Conservation (phyloP, 2,113 vertebrate genomes). For the Nymphicus hollandicus region DNA sequence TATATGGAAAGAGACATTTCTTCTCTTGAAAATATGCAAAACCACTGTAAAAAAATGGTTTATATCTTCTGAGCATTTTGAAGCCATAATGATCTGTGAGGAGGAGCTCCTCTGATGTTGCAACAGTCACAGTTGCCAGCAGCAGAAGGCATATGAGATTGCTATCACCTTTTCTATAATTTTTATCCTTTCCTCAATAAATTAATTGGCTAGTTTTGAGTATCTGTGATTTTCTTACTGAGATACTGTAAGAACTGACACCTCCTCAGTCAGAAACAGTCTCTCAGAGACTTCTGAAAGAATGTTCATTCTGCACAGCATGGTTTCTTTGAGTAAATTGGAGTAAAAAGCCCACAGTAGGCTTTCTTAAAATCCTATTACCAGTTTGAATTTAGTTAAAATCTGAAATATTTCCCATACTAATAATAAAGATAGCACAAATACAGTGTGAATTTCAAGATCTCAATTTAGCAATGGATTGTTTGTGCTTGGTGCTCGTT, state of each 20-base stretch:
- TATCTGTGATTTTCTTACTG: neutral
- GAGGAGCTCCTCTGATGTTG: neutral
- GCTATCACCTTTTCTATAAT: neutral
- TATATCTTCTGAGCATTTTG: neutral
- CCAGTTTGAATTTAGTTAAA: neutral
- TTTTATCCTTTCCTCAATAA: neutral
- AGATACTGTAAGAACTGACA: neutral
- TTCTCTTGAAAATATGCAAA: neutral
- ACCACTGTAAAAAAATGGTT: accelerated
- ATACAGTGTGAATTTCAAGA: neutral
- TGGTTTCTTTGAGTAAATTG: neutral
- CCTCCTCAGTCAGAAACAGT: neutral
- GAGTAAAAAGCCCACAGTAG: neutral
- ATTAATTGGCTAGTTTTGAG: neutral
- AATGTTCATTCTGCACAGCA: neutral
- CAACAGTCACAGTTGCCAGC: neutral
- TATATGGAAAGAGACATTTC: accelerated
- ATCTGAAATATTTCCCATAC: neutral
- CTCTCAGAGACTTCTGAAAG: neutral
- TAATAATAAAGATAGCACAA: neutral
- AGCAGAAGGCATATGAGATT: neutral
- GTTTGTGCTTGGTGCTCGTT: neutral
- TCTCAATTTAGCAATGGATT: neutral
- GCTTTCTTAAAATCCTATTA: neutral
- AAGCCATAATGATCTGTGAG: neutral